Base-by-base conservation (phyloP, 2,888 invertebrate genomes). In the Yponomeuta sedellus region DNA sequence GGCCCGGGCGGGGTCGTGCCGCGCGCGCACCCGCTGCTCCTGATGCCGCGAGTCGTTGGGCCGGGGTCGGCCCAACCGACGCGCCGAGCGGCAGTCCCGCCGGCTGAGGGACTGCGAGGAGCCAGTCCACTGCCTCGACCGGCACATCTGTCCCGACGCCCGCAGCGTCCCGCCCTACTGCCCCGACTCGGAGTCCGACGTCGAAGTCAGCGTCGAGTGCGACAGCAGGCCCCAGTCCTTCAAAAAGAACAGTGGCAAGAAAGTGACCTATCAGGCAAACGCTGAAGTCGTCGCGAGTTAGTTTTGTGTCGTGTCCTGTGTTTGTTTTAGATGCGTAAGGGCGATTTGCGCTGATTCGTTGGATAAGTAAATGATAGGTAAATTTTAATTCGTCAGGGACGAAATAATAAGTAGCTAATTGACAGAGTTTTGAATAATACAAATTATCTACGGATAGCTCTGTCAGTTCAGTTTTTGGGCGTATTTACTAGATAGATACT, bases 181-280 rank as follows among this genome's bases (percentile, higher is more conserved):
- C 64, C 82, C 78, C 39, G 88, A 90, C 74, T 78, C 88, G 0
- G 88, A 86, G 69, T 88, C 88, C 0, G 79, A 88, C 65, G 86
- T 88, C 75, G 89, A 88, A 78, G 77, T 89, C 66, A 88, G 87
- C 68, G 71, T 88, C 39, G 89, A 89, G n/a, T 85, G 86, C 69
- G 88, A 86, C 25, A 87, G 87, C 71, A 80, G 88, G 62, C 85
- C 83, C 56, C 85, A 82, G 12, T 88, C 88, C 12, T 77, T 88
- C 63, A 83, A 77, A 70, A 73, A 75, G n/a, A 85, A 77, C 66
- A 78, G 73, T 68, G 86, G 85, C 68, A 86, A 85, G 70, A 82
- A 77, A 72, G 90, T 90, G 64, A 87, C 89, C 10, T 90, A 90
- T 72, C 87, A 88, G 85, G 83, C 78, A 72, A 82, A 83, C 79